These are phyloP conservation scores for Solenopsis invicta DNA, from an alignment of 1,140 invertebrate genomes.

Conservation along the genomic window DNA sequence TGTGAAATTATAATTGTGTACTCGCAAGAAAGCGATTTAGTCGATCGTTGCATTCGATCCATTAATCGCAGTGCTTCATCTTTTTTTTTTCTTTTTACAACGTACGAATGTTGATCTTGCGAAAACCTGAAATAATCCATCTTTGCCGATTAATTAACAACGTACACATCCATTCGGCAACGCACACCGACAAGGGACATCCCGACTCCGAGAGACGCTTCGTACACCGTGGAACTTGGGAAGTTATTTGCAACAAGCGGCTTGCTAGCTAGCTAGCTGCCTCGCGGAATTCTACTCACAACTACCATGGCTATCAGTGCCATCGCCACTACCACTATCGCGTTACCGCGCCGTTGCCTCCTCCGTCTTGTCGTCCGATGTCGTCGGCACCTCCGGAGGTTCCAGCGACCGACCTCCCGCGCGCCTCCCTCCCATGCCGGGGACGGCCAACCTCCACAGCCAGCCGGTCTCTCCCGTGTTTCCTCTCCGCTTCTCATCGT, in stretches of 20 bases:
- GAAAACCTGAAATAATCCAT: background rate
- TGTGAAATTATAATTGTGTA: background rate
- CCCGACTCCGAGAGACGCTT: background rate
- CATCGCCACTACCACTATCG: constrained; percentile 42
- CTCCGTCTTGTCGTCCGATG: constrained; percentile 35
- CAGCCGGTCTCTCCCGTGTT: constrained; percentile 42
- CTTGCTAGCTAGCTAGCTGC: constrained; percentile 73
- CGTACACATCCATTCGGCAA: background rate
- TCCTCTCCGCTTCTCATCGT: constrained; percentile 64
- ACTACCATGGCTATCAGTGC: constrained; percentile 28
- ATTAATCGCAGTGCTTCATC: background rate
- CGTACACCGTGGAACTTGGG: constrained; percentile 74
- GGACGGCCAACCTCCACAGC: background rate
- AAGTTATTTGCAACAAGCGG: constrained; percentile 83
- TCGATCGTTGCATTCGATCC: background rate
- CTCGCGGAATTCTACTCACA: constrained; percentile 76
- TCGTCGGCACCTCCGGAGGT: constrained; percentile 46
- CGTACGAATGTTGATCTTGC: background rate
- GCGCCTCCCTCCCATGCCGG: background rate
- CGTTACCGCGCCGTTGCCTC: constrained; percentile 34
- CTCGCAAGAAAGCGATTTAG: background rate
- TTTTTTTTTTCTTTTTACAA: background rate
- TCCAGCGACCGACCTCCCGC: constrained; percentile 25
- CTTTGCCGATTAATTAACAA: constrained; percentile 10
- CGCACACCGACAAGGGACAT: background rate